Conservation (phyloP, 2,888 invertebrate genomes). For the Phyto melanocephala region DNA sequence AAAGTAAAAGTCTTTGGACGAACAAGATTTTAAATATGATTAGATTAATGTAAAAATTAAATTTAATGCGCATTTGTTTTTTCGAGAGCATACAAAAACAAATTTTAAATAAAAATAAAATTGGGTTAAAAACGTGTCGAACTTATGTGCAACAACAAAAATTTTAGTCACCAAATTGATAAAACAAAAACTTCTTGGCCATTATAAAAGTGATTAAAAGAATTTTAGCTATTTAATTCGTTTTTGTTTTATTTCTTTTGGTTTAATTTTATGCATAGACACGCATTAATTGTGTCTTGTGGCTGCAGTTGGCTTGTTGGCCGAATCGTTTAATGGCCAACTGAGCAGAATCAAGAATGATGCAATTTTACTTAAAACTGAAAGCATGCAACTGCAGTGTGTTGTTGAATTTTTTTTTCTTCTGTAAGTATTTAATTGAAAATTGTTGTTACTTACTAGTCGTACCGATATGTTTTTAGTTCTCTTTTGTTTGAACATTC, state of each 20-base stretch:
- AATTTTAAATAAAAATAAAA: neutral
- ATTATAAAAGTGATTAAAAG: neutral
- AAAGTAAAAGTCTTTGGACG: neutral
- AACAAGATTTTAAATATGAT: neutral
- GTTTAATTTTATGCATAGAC: constrained; percentile 37
- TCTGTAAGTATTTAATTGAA: neutral
- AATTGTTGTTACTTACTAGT: neutral
- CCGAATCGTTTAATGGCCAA: neutral
- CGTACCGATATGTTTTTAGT: neutral
- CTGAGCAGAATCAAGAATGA: constrained; percentile 34
- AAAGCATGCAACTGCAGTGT: constrained; percentile 44
- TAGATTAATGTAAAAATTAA: neutral
- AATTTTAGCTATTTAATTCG: constrained; percentile 15
- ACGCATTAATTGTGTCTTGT: constrained; percentile 28
- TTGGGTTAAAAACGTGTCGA: constrained; percentile 53
- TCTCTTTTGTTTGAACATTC: neutral
- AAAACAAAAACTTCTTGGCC: neutral
- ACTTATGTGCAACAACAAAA: neutral
- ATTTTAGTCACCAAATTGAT: neutral
- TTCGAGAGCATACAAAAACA: neutral
- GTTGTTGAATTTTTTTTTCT: neutral
- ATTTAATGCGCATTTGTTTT: constrained; percentile 20
- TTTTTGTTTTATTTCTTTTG: neutral
- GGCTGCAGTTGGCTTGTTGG: neutral
- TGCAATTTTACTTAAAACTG: constrained; percentile 57